Evolutionary conservation across 2,113 vertebrate genomes (phyloP).

Genomic region (Phylloscopus trochilus): DNA sequence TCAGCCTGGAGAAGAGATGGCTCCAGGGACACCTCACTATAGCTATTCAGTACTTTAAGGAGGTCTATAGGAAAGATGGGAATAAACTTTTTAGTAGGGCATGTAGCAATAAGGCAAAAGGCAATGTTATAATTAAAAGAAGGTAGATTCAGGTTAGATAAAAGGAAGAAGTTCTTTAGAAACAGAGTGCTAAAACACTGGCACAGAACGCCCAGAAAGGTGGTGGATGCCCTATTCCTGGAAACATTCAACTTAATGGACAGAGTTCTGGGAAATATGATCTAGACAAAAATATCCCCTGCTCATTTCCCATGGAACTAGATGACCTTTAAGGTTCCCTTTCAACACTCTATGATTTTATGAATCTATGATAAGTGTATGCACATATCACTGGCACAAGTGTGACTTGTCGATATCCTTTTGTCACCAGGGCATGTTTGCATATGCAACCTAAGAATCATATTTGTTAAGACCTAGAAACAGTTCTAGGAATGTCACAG

Average conservation of each 20-base stretch:
- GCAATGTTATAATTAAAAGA: background rate
- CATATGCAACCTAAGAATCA: background rate
- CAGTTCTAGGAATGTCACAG: background rate
- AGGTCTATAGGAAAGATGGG: background rate
- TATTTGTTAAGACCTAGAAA: background rate
- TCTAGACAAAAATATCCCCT: background rate
- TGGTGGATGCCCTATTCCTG: background rate
- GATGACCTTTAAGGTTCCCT: background rate
- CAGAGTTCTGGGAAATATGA: background rate
- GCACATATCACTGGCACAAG: no score
- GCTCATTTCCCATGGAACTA: background rate
- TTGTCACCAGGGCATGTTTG: background rate
- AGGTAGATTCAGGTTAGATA: background rate
- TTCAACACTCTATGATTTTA: background rate
- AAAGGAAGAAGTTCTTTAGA: background rate
- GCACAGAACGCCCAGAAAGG: no score
- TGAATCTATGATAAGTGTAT: background rate
- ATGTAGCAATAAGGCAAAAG: background rate
- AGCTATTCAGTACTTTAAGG: background rate
- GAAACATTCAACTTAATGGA: background rate
- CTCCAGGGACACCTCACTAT: background rate
- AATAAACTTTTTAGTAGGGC: background rate
- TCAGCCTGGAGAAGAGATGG: background rate
- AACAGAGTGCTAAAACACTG: background rate
- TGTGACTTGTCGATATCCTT: background rate